A percentile compares a stretch with the other conserved stretches of the same genome.
Conservation (phyloP, 2,113 vertebrate species). For the Blennius ocellaris region DNA sequence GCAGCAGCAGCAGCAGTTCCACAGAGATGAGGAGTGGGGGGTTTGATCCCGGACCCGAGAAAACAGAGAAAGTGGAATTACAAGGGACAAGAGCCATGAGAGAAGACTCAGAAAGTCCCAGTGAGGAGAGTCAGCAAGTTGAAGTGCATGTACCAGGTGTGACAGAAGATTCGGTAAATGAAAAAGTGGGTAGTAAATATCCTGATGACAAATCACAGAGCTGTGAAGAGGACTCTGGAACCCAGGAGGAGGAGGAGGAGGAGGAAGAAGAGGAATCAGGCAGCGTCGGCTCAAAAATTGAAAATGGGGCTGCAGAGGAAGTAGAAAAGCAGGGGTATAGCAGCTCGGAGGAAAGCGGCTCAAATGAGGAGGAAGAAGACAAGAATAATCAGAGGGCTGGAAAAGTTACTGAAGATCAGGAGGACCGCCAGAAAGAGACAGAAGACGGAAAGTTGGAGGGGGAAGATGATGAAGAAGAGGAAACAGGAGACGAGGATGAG, state of each 20-base stretch:
- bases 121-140: neutral
- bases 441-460: neutral
- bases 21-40: slow-evolving; percentile 24
- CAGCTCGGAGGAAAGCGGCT: slow-evolving; percentile 10
- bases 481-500: slow-evolving; percentile 35
- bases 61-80: neutral
- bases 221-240: slow-evolving; percentile 25
- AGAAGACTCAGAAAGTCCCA: slow-evolving; percentile 20
- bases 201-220: slow-evolving; percentile 20
- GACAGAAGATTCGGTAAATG: neutral
- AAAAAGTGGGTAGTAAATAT: slow-evolving; percentile 17
- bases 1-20: neutral
- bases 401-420: slow-evolving; percentile 18
- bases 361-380: slow-evolving; percentile 6
- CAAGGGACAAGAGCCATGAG: slow-evolving; percentile 3
- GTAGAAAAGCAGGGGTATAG: slow-evolving; percentile 14
- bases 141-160: slow-evolving; percentile 18
- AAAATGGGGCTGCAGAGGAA: slow-evolving; percentile 4
- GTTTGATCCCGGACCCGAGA: neutral
- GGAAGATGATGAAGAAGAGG: slow-evolving; percentile 29
- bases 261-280: slow-evolving; percentile 18
- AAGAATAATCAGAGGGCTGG: neutral
- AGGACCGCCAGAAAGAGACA: slow-evolving; percentile 8
- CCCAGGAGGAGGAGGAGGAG: neutral
- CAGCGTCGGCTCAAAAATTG: neutral